These are phyloP conservation scores for Prunella fulvescens DNA, from an alignment of 2,113 vertebrate species.

Conservation along the genomic window DNA sequence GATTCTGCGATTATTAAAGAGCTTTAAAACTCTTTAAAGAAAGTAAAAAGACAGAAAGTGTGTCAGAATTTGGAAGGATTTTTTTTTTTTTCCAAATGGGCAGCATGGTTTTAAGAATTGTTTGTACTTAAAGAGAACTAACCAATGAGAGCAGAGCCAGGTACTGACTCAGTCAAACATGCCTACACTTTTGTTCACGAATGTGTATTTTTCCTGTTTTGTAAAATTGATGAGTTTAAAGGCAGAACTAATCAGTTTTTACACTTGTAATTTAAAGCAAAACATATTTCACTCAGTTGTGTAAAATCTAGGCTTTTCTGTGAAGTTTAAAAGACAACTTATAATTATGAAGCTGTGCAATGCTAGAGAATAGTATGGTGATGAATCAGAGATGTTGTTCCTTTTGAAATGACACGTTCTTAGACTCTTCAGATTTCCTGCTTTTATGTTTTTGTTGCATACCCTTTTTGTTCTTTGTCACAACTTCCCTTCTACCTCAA, in stretches of 20 bases:
- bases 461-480: not conserved
- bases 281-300: not conserved
- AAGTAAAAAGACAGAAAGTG: not conserved
- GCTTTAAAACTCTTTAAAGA: not conserved
- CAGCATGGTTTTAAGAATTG: not conserved
- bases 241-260: not conserved
- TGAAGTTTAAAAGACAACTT: not conserved
- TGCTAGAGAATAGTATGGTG: not conserved
- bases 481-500: not conserved
- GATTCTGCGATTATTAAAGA: conserved; percentile 45
- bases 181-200: accelerated
- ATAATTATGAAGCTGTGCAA: not conserved
- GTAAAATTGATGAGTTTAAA: not conserved
- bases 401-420: not conserved
- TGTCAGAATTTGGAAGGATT: not conserved
- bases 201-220: not conserved
- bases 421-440: not conserved
- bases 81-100: not conserved
- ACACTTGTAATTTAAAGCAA: not conserved
- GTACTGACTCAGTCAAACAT: not conserved
- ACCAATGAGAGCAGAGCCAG: not conserved
- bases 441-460: not conserved
- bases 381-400: not conserved
- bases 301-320: not conserved
- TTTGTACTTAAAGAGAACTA: not conserved